phyloP scores from a whole-genome alignment of 2,888 invertebrate genomes.

The Athalia rosae region DNA sequence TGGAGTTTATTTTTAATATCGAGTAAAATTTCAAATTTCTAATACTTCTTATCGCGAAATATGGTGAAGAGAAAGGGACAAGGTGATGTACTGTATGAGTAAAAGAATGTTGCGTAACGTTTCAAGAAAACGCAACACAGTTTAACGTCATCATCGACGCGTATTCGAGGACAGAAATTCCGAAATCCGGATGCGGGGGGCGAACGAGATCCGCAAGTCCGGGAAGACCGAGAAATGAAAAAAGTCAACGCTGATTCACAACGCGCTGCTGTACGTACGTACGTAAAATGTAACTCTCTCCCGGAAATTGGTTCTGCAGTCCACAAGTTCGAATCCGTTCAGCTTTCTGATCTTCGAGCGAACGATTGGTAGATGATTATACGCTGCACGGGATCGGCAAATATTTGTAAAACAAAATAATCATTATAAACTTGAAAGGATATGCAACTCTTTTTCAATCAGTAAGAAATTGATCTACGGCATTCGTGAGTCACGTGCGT shows the following conservation, averaged over 20 bases:
- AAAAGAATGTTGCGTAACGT: too few species aligned
- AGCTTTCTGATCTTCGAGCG: slow-evolving; percentile 25
- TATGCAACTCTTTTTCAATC: too few species aligned
- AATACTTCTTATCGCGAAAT: too few species aligned
- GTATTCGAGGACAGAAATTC: neutral
- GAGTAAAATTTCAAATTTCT: too few species aligned
- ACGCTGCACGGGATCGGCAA: neutral
- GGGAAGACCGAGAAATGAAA: slow-evolving; percentile 1
- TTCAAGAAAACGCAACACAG: too few species aligned
- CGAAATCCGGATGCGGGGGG: neutral
- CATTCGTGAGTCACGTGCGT: neutral
- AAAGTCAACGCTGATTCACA: slow-evolving; percentile 17
- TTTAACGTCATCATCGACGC: too few species aligned
- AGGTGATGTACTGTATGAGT: too few species aligned
- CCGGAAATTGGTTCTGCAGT: slow-evolving; percentile 8
- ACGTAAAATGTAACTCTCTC: slow-evolving; percentile 11
- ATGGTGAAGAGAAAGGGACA: too few species aligned
- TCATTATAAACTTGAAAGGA: neutral
- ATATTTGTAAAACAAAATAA: neutral
- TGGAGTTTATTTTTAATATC: too few species aligned
- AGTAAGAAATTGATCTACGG: neutral
- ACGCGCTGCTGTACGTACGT: neutral
- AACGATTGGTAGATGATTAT: neutral
- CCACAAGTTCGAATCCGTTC: neutral
- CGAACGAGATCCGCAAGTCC: neutral